Evolutionary conservation across 2,888 invertebrate genomes (phyloP).

Genomic region (Metallyticus violacea): DNA sequence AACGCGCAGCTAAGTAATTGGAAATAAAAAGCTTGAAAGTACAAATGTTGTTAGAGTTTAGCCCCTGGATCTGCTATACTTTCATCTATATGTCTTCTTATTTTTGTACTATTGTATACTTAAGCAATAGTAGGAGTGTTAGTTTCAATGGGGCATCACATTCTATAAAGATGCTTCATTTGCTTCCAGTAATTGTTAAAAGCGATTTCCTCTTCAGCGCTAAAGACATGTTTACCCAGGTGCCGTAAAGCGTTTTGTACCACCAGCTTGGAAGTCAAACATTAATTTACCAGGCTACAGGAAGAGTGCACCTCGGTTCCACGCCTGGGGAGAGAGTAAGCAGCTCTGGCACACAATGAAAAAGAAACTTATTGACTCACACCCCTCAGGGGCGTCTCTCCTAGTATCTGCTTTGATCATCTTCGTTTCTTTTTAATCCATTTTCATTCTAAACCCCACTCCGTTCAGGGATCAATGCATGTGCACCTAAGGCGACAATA

Average conservation of each 20-base stretch:
- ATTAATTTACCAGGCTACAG: background rate
- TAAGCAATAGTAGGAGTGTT: too few relatives aligned
- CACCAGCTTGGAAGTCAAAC: background rate
- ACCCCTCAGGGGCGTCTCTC: background rate
- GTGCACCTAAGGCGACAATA: background rate
- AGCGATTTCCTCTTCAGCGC: too few relatives aligned
- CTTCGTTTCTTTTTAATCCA: background rate
- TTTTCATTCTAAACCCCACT: background rate
- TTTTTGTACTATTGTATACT: too few relatives aligned
- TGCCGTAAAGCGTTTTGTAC: background rate
- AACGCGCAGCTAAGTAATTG: too few relatives aligned
- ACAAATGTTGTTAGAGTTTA: too few relatives aligned
- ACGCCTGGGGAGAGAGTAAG: background rate
- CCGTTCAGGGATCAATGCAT: background rate
- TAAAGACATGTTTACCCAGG: background rate
- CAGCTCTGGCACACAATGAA: background rate
- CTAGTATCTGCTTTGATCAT: background rate
- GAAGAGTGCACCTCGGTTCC: background rate
- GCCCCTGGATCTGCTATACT: too few relatives aligned
- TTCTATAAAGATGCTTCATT: too few relatives aligned
- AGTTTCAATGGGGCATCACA: too few relatives aligned
- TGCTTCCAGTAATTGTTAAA: too few relatives aligned
- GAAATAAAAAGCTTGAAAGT: too few relatives aligned
- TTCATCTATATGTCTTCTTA: too few relatives aligned
- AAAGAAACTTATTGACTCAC: background rate